These are phyloP conservation scores for Calvadosia cruxmelitensis DNA, from an alignment of 30 jellyfish, hydroid and myxozoan genomes.

Conservation along the genomic window DNA sequence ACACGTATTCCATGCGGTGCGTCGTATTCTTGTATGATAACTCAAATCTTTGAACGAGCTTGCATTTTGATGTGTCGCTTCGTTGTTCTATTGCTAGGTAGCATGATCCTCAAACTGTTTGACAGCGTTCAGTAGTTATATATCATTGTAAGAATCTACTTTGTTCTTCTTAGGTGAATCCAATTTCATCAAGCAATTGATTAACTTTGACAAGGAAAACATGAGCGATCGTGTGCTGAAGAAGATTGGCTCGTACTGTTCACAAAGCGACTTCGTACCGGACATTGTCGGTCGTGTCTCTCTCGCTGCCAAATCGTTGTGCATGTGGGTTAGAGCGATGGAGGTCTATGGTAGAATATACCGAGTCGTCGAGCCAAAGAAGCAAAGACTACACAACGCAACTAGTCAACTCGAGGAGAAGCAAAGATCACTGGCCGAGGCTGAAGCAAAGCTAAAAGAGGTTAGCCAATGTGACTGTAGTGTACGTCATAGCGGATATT, in stretches of 20 bases:
- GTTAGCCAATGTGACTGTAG: too few relatives aligned
- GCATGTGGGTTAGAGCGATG: slow-evolving; percentile 99
- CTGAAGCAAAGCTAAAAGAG: slow-evolving; percentile 84
- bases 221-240: slow-evolving; percentile 91
- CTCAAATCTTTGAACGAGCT: too few relatives aligned
- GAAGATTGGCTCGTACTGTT: slow-evolving; percentile 85
- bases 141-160: not conserved
- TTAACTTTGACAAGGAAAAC: slow-evolving; percentile 84
- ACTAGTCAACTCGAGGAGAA: slow-evolving; percentile 72
- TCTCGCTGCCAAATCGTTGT: slow-evolving; percentile 88
- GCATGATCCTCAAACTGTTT: slow-evolving; percentile 1
- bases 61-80: too few relatives aligned
- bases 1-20: too few relatives aligned
- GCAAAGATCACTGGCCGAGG: slow-evolving; percentile 87
- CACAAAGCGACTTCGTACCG: slow-evolving; percentile 88
- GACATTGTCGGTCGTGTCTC: slow-evolving; percentile 98
- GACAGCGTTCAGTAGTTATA: not conserved
- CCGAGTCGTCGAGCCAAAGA: slow-evolving; percentile 96
- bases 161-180: slow-evolving; percentile 60
- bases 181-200: slow-evolving; percentile 64
- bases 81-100: too few relatives aligned
- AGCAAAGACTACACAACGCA: slow-evolving; percentile 76
- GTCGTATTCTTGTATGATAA: too few relatives aligned
- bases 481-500: too few relatives aligned
- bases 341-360: slow-evolving; percentile 95